A percentile compares a stretch with the other conserved stretches of the same genome.
Evolutionary conservation across 2,888 invertebrate genomes (phyloP).

Genomic region (Tinea pellionella): DNA sequence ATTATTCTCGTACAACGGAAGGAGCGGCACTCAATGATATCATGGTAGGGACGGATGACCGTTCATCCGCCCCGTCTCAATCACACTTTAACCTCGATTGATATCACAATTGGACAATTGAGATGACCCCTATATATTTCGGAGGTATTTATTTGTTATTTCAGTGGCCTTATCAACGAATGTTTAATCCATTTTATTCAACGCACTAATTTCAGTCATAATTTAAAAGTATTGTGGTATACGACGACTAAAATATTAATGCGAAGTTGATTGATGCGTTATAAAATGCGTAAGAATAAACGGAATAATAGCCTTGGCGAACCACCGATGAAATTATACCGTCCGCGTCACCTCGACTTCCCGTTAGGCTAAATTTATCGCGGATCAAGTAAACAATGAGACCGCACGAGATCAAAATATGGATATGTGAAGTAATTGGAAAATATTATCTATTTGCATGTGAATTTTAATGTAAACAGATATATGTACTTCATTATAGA

Average conservation of each 20-base stretch:
- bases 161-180: no score
- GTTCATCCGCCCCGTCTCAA: conserved; percentile 36
- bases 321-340: background rate
- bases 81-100: conserved; percentile 31
- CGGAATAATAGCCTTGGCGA: background rate
- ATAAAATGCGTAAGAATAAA: background rate
- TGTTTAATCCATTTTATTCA: no score
- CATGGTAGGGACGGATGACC: conserved; percentile 15
- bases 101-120: background rate
- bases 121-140: background rate
- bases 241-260: background rate
- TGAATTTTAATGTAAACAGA: no score
- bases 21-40: conserved; percentile 27
- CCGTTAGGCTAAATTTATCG: conserved; percentile 18
- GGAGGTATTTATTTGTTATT: background rate
- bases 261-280: background rate
- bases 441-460: conserved; percentile 3
- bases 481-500: no score
- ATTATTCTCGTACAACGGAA: conserved; percentile 15
- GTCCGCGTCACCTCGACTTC: background rate
- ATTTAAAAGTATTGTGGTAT: no score
- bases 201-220: no score
- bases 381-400: conserved; percentile 22
- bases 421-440: background rate
- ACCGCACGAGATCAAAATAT: conserved; percentile 15